phyloP scores from a whole-genome alignment of 2,888 invertebrate genomes.

The Drosophila lutescens region DNA sequence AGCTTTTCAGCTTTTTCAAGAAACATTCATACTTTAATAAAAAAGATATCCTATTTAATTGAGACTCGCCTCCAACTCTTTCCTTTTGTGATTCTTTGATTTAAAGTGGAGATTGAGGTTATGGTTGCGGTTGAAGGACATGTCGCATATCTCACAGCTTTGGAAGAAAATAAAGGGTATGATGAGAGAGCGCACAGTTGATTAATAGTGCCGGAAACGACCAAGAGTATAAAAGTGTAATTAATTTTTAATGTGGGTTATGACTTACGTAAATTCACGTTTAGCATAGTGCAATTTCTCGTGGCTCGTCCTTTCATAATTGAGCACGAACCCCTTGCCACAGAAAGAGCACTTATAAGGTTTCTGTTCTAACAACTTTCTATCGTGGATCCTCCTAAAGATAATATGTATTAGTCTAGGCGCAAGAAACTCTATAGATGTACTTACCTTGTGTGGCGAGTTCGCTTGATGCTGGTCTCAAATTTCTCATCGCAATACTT shows the following conservation, averaged over 20 bases:
- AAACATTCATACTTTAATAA: neutral
- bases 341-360: too few species aligned
- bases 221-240: too few species aligned
- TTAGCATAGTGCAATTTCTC: neutral
- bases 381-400: constrained; percentile 34
- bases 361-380: neutral
- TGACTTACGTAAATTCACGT: neutral
- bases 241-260: too few species aligned
- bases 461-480: constrained; percentile 34
- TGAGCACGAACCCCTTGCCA: too few species aligned
- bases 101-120: constrained; percentile 29
- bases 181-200: too few species aligned
- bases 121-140: constrained; percentile 22
- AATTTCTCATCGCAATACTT: constrained; percentile 47
- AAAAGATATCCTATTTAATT: neutral
- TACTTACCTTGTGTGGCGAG: constrained; percentile 48
- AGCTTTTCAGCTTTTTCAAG: too few species aligned
- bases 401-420: neutral
- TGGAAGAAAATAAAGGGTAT: neutral
- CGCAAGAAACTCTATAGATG: neutral
- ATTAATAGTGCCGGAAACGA: too few species aligned
- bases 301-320: too few species aligned
- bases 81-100: constrained; percentile 25
- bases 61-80: neutral
- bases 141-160: constrained; percentile 33